Conservation (phyloP, 2,888 invertebrate species). For the Stenodera caucasica region DNA sequence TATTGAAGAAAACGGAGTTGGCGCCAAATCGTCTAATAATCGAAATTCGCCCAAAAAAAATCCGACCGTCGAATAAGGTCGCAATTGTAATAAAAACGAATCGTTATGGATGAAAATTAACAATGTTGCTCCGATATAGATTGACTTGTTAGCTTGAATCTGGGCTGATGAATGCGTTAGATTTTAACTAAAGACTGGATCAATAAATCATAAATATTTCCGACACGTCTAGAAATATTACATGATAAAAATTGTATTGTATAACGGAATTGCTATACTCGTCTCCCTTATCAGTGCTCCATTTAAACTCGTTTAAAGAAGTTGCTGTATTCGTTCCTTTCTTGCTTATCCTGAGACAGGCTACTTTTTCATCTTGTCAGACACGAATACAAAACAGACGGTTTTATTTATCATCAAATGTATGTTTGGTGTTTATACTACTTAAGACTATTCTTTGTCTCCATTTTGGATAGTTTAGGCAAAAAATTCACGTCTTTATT, state of each 20-base stretch:
- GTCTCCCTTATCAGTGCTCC: conserved; percentile 38
- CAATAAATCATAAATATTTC: conserved; percentile 18
- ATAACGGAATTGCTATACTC: conserved; percentile 30
- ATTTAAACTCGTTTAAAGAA: conserved; percentile 40
- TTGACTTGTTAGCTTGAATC: background rate
- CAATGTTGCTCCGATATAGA: background rate
- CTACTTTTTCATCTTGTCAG: conserved; percentile 39
- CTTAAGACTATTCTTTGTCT: conserved; percentile 20
- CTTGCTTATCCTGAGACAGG: conserved; percentile 25
- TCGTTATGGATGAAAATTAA: too few species aligned
- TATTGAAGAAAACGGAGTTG: too few species aligned
- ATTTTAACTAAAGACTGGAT: background rate
- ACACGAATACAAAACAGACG: conserved; percentile 22
- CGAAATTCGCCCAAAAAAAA: too few species aligned
- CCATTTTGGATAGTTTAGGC: conserved; percentile 14
- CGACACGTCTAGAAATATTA: conserved; percentile 24
- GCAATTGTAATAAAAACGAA: too few species aligned
- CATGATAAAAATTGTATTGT: conserved; percentile 32
- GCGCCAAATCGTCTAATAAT: too few species aligned
- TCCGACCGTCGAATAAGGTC: too few species aligned
- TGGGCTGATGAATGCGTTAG: background rate
- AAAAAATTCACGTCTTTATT: conserved; percentile 18
- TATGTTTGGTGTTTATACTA: conserved; percentile 20
- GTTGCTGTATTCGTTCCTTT: background rate
- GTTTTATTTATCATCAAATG: conserved; percentile 27